Evolutionary conservation across 1,140 invertebrate genomes (phyloP).

Genomic region (Formica selysi): DNA sequence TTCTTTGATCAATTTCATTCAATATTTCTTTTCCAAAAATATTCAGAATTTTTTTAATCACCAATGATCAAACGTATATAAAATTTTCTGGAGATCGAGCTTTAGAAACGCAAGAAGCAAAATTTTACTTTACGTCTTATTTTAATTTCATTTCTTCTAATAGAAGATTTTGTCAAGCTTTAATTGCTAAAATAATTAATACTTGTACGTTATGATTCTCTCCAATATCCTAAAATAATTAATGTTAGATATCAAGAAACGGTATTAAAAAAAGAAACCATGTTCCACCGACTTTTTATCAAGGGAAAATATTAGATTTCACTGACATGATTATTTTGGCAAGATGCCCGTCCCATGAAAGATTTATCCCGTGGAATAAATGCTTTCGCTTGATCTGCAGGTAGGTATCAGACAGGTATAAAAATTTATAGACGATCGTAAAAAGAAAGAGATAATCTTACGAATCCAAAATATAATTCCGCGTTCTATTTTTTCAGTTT

Average conservation of each 20-base stretch:
- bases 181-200: not conserved
- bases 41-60: not conserved
- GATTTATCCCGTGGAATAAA: not conserved
- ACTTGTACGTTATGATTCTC: not conserved
- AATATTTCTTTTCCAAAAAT: not conserved
- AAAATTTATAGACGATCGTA: not conserved
- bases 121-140: not conserved
- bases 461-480: not conserved
- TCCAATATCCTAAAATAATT: not conserved
- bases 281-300: not conserved
- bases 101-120: not conserved
- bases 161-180: not conserved
- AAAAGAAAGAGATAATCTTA: not conserved
- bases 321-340: not conserved
- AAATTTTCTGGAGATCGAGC: not conserved
- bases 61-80: not conserved
- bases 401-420: not conserved
- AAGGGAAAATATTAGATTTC: not conserved
- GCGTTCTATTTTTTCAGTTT: not conserved
- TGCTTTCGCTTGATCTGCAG: not conserved
- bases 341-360: too few relatives aligned
- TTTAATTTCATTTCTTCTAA: not conserved
- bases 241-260: not conserved
- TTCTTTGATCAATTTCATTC: not conserved
- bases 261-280: not conserved